Conservation (phyloP, 2,888 invertebrate genomes). For the Elmis aenea region DNA sequence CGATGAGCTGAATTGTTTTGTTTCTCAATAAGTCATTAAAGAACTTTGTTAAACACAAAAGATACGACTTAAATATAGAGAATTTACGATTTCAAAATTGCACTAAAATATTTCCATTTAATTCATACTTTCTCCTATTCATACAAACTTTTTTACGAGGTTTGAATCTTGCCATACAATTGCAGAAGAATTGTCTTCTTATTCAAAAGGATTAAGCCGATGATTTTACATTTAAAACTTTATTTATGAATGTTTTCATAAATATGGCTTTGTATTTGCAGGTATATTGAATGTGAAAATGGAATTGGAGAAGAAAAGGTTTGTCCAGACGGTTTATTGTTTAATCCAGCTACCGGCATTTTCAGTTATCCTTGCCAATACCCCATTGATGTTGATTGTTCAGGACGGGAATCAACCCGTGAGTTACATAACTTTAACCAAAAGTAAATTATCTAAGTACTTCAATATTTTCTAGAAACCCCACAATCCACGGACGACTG, state of each 20-base stretch:
- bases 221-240: background rate
- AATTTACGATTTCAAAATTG: too few relatives aligned
- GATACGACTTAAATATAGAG: too few relatives aligned
- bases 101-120: too few relatives aligned
- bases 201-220: background rate
- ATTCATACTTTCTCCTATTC: too few relatives aligned
- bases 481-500: constrained; percentile 71
- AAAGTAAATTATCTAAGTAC: too few relatives aligned
- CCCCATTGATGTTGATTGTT: constrained; percentile 76
- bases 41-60: too few relatives aligned
- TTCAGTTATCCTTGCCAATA: constrained; percentile 76
- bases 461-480: constrained; percentile 50
- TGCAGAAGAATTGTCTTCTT: too few relatives aligned
- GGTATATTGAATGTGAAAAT: constrained; percentile 55
- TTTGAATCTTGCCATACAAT: too few relatives aligned
- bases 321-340: constrained; percentile 78
- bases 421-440: constrained; percentile 42
- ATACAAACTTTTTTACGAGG: too few relatives aligned
- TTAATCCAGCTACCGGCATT: constrained; percentile 64
- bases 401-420: constrained; percentile 64
- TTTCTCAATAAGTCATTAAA: too few relatives aligned
- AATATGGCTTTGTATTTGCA: constrained; percentile 22
- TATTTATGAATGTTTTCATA: background rate
- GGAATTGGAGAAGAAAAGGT: constrained; percentile 70
- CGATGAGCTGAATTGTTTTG: too few relatives aligned